These are phyloP conservation scores for Emydura subglobosa DNA, from an alignment of 2,113 vertebrate genomes.

Conservation along the genomic window DNA sequence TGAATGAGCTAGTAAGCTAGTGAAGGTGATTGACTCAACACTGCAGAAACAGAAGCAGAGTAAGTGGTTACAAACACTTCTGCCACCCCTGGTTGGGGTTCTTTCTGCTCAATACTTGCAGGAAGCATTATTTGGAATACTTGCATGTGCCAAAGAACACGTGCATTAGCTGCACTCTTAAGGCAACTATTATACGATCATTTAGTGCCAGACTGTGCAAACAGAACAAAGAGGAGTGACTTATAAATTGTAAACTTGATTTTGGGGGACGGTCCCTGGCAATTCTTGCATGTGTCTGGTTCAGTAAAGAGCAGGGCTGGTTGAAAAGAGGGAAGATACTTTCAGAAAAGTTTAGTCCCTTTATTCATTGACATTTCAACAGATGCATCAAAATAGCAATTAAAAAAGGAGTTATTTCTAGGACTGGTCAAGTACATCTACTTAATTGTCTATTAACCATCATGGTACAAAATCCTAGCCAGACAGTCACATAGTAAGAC, in stretches of 20 bases:
- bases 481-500: neutral
- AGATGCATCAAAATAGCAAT: neutral
- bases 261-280: neutral
- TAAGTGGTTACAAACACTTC: neutral
- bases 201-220: neutral
- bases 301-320: neutral
- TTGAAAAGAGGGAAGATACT: neutral
- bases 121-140: neutral
- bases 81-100: neutral
- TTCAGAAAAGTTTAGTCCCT: neutral
- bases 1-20: neutral
- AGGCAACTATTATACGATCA: neutral
- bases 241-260: neutral
- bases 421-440: neutral
- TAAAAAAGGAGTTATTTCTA: neutral
- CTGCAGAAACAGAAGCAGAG: neutral
- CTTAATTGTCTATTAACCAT: neutral
- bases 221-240: neutral
- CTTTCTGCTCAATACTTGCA: neutral
- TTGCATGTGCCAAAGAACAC: neutral
- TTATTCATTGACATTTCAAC: neutral
- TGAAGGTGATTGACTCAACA: no score
- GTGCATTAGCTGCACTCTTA: neutral
- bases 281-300: neutral
- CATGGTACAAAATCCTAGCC: neutral